Evolutionary conservation across 2,888 invertebrate genomes (phyloP).

Genomic region (Calliscelio sp.): DNA sequence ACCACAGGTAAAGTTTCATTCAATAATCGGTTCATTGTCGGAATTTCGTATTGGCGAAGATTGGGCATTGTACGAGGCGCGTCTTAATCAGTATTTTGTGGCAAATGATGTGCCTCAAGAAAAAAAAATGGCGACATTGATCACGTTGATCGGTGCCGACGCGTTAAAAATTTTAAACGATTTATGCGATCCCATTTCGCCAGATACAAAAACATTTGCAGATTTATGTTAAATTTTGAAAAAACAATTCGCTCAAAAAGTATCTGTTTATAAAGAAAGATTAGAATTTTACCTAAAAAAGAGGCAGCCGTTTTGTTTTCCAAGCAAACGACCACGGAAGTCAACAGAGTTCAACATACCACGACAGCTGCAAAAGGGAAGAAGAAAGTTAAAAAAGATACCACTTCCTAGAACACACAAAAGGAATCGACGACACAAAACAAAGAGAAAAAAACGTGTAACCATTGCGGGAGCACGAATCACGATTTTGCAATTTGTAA

Average conservation of each 20-base stretch:
- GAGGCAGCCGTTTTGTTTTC: too few relatives aligned
- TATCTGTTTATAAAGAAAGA: conserved; percentile 32
- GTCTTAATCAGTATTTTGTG: conserved; percentile 64
- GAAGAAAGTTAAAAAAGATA: too few relatives aligned
- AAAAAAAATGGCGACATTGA: conserved; percentile 57
- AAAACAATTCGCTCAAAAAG: conserved; percentile 30
- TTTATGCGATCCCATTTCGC: conserved; percentile 19
- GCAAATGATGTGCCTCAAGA: conserved; percentile 63
- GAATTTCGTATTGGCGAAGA: conserved; percentile 63
- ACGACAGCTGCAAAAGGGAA: too few relatives aligned
- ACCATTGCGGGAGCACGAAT: too few relatives aligned
- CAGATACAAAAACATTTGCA: conserved; percentile 28
- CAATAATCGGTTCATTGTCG: conserved; percentile 39
- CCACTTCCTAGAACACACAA: too few relatives aligned
- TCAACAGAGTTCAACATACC: too few relatives aligned
- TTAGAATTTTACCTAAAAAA: conserved; percentile 8
- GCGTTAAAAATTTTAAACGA: conserved; percentile 61
- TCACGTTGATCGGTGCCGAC: conserved; percentile 63
- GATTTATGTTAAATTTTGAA: conserved; percentile 23
- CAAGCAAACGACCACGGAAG: too few relatives aligned
- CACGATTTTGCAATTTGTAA: too few relatives aligned
- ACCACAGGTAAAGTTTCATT: too few relatives aligned
- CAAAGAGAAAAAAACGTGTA: too few relatives aligned
- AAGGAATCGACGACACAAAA: too few relatives aligned
- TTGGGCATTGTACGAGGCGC: conserved; percentile 65